A percentile compares a stretch with the other conserved stretches of the same genome.
Conservation (phyloP, 2,113 vertebrate genomes). For the Oryctolagus cuniculus region mOryCun1.1 NC_091432.1:196104001-196104500, state of each 20-base stretch:
- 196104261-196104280: not conserved
- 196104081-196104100: no score
- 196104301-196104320: not conserved
- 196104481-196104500: not conserved
- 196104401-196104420: not conserved
- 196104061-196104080: no score
- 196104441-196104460: not conserved
- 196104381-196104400: not conserved
- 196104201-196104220: not conserved
- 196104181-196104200: not conserved
- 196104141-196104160: not conserved
- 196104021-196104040: no score
- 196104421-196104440: not conserved
- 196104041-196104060: no score
- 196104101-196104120: no score
- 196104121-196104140: not conserved
- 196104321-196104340: not conserved
- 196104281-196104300: not conserved
- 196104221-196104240: not conserved
- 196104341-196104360: not conserved
- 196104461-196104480: slow-evolving; percentile 4
- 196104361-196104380: not conserved
- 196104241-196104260: not conserved
- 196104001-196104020: no score
- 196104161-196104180: not conserved